phyloP scores from a whole-genome alignment of 2,888 invertebrate species.

The Eubasilissa splendida region DNA sequence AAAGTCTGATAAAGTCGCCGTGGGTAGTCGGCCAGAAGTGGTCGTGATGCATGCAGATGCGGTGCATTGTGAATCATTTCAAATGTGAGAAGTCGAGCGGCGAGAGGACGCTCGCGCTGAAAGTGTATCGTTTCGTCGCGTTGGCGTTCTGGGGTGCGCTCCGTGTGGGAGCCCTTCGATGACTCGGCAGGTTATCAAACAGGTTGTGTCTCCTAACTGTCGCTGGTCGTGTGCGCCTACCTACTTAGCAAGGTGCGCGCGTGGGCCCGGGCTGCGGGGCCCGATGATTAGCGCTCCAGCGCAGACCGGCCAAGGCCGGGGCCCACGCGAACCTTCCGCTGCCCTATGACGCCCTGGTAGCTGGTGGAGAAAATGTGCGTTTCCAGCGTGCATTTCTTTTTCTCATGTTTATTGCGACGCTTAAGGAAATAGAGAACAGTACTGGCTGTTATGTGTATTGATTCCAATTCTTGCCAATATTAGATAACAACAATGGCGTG shows the following conservation, averaged over 20 bases:
- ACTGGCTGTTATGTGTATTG: no score
- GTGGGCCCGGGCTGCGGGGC: slow-evolving; percentile 24
- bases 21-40: no score
- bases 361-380: not conserved
- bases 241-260: not conserved
- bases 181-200: slow-evolving; percentile 10
- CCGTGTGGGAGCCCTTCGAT: slow-evolving; percentile 14
- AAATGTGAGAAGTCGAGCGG: not conserved
- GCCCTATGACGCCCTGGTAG: slow-evolving; percentile 12
- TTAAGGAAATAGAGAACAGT: no score
- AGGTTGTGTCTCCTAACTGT: slow-evolving; percentile 11
- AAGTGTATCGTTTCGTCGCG: not conserved
- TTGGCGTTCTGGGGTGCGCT: slow-evolving; percentile 29
- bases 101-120: not conserved
- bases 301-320: not conserved
- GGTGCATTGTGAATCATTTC: no score
- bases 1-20: no score
- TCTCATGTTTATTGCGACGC: not conserved
- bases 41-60: no score
- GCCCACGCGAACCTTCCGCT: slow-evolving; percentile 8
- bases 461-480: no score
- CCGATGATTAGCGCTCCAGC: not conserved
- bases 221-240: not conserved
- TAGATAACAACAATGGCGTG: no score
- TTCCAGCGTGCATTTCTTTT: not conserved